phyloP scores from a whole-genome alignment of 2,797 vertebrate species.

The Cyprinella venusta region DNA sequence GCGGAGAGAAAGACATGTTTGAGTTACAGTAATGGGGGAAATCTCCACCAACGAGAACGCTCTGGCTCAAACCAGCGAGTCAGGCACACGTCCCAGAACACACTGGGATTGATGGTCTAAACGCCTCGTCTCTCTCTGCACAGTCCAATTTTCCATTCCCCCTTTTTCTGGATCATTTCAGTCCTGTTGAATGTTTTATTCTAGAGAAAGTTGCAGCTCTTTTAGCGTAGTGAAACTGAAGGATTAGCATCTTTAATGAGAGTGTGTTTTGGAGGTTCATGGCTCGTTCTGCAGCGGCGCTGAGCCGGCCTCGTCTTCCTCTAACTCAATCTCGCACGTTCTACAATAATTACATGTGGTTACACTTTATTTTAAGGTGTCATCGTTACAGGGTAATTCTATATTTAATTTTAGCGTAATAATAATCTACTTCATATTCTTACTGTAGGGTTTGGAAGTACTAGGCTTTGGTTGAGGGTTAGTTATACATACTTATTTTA shows the following conservation, averaged over 20 bases:
- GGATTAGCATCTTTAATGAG: neutral
- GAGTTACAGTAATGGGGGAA: neutral
- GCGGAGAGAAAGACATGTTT: neutral
- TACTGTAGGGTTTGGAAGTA: too few relatives aligned
- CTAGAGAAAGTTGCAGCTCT: neutral
- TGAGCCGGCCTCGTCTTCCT: neutral
- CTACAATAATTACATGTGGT: neutral
- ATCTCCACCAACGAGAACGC: neutral
- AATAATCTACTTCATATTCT: too few relatives aligned
- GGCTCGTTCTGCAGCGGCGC: neutral
- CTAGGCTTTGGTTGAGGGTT: too few relatives aligned
- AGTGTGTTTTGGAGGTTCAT: neutral
- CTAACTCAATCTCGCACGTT: neutral
- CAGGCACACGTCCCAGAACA: slow-evolving; percentile 24
- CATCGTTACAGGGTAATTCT: too few relatives aligned
- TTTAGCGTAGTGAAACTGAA: neutral
- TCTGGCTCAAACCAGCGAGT: neutral
- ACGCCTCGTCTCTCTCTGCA: neutral
- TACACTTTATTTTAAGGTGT: too few relatives aligned
- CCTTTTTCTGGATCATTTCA: neutral
- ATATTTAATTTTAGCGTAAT: too few relatives aligned
- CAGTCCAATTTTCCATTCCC: slow-evolving; percentile 19
- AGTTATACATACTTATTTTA: too few relatives aligned
- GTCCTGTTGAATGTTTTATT: neutral
- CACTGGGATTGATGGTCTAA: neutral